Percentiles rank a stretch among this genome's conserved stretches.
phyloP scores from a whole-genome alignment of 1,140 invertebrate species.

The Nautilus pompilius region DNA sequence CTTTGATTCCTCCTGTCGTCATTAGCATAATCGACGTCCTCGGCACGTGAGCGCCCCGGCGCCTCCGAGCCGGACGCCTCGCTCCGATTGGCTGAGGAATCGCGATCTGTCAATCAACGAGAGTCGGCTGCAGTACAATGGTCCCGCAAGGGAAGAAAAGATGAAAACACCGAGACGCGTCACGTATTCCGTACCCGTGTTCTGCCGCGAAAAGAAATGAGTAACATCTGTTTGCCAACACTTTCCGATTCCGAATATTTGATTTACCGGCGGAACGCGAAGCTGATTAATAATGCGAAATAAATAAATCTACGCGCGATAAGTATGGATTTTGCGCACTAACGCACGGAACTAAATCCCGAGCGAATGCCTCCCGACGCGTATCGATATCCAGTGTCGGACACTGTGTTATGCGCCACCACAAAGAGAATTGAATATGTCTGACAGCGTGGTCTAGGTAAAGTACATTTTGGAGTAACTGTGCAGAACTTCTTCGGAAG shows the following conservation, averaged over 20 bases:
- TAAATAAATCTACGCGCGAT: neutral
- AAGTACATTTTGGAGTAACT: neutral
- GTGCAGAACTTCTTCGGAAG: slow-evolving; percentile 4
- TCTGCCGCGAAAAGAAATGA: neutral
- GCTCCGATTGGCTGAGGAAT: neutral
- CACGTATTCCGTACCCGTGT: neutral
- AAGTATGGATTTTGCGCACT: neutral
- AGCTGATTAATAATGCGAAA: no score
- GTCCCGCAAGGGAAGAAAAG: neutral
- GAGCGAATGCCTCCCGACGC: neutral
- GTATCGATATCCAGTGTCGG: neutral
- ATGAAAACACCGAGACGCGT: neutral
- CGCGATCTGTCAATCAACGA: neutral
- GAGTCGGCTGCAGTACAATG: neutral
- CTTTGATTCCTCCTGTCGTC: neutral
- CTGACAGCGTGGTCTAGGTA: neutral
- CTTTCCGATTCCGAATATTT: no score
- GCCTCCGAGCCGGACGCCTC: neutral
- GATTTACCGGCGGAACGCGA: no score
- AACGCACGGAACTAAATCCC: neutral
- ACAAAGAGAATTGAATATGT: slow-evolving; percentile 2
- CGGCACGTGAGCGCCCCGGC: neutral
- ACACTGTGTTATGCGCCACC: neutral
- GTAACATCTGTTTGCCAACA: neutral
- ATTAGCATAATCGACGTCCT: neutral